Base-by-base conservation (phyloP, 2,113 vertebrate species). In the Piaya cayana region DNA sequence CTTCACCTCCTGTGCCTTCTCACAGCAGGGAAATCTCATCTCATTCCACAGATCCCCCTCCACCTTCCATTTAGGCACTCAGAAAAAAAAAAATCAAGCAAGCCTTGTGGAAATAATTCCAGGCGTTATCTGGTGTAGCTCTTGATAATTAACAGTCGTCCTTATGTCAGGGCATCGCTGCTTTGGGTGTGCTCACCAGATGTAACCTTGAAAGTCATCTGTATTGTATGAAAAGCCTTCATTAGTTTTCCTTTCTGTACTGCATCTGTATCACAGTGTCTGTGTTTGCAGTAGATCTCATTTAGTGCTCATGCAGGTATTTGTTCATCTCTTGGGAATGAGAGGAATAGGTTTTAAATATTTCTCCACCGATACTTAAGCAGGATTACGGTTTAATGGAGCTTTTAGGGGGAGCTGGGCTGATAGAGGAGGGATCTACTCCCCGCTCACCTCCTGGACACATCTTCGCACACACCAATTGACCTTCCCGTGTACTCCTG, bases 381-480 rank as follows among this genome's bases (percentile, higher is more conserved):
- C 92, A 96, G 95, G 70, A 93, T 86, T 72, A 63, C 23, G 55
- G 55, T 91, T 92, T 77, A 89, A 88, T 59, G 60, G 69, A 34
- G 47, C 21, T 82, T 52, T 81, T 25, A n/a, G 74, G 82, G 75
- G 9, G 8, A 80, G 67, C 30, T 16, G 37, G 37, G 39, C 64
- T 8, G 26, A 52, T 0, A 32, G 39, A 45, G 47, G 78, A 90
- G 82, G 62, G 75, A 70, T 89, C 65, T 90, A 55, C 71, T 86
- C 70, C 84, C 23, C 1, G 2, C 39, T 53, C 49, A 3, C 16
- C 22, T 39, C 26, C 74, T 19, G 82, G 79, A 56, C 43, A 25
- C 55, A 62, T 52, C 86, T 64, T 47, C 32, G 76, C 88, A 89
- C 87, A 6, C 10, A 15, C 32, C 30, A 10, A 0, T 4, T n/a